These are phyloP conservation scores for Anguilla japonica DNA, from an alignment of 2,113 vertebrate genomes.

Conservation along the genomic window DNA sequence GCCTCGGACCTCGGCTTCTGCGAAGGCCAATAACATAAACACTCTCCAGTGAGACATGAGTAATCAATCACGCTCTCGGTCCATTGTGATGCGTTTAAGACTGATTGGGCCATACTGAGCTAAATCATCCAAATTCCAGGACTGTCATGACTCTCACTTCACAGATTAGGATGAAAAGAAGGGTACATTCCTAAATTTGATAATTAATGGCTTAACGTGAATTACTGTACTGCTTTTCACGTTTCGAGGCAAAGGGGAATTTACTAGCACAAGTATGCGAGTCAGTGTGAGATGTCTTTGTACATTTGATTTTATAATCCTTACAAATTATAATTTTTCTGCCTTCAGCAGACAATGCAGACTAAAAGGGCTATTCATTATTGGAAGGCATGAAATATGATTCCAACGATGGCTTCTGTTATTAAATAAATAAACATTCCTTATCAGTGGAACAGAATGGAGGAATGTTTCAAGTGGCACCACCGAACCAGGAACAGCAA, in stretches of 20 bases:
- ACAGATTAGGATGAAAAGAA: constrained; percentile 66
- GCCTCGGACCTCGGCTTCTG: constrained; percentile 24
- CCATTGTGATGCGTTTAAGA: constrained; percentile 24
- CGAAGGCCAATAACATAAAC: constrained; percentile 53
- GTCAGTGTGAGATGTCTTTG: too few relatives aligned
- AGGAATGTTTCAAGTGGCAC: constrained; percentile 57
- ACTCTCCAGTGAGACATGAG: constrained; percentile 52
- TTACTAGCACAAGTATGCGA: too few relatives aligned
- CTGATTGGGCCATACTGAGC: constrained; percentile 38
- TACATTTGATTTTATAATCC: too few relatives aligned
- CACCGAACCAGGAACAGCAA: constrained; percentile 49
- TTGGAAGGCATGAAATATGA: not conserved
- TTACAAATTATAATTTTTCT: too few relatives aligned
- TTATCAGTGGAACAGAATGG: constrained; percentile 36
- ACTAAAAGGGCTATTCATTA: not conserved
- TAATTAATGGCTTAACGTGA: constrained; percentile 71
- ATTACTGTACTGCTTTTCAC: constrained; percentile 26
- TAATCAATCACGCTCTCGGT: constrained; percentile 45
- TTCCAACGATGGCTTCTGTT: not conserved
- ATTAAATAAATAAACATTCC: constrained; percentile 13
- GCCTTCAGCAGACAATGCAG: too few relatives aligned
- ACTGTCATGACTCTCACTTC: constrained; percentile 61
- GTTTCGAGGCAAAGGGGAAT: not conserved
- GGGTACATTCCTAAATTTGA: constrained; percentile 71
- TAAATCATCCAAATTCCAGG: constrained; percentile 63